Evolutionary conservation across 2,888 invertebrate genomes (phyloP).

Genomic region (Spialia ferax): DNA sequence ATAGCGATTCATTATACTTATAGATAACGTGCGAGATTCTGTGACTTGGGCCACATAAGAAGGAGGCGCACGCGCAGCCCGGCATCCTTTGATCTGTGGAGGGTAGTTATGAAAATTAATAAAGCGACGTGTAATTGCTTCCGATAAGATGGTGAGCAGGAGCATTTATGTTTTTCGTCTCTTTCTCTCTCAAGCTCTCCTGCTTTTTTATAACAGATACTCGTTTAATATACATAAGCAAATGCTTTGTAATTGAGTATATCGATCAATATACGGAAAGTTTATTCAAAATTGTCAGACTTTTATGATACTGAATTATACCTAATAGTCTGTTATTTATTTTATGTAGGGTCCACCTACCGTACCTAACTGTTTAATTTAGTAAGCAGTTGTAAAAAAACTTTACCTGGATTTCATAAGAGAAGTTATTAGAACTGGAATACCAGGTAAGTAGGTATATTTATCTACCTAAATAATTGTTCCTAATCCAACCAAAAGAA

Average conservation of each 20-base stretch:
- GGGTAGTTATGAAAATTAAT: conserved; percentile 86
- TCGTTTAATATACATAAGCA: conserved; percentile 33
- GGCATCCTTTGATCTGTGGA: conserved; percentile 79
- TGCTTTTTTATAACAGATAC: conserved; percentile 52
- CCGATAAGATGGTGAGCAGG: conserved; percentile 75
- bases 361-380: too few species aligned
- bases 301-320: background rate
- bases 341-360: too few species aligned
- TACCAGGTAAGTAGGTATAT: too few species aligned
- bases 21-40: background rate
- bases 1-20: too few species aligned
- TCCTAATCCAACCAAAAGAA: too few species aligned
- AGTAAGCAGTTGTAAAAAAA: too few species aligned
- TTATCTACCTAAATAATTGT: too few species aligned
- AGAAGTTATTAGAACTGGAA: too few species aligned
- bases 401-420: too few species aligned
- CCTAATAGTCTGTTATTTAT: background rate
- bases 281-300: conserved; percentile 1
- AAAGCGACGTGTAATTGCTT: conserved; percentile 84
- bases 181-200: conserved; percentile 31
- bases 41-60: conserved; percentile 48
- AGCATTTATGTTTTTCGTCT: conserved; percentile 52
- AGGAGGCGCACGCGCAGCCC: conserved; percentile 63
- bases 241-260: conserved; percentile 29
- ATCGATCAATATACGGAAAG: conserved; percentile 6